Conservation (phyloP, 2,888 invertebrate genomes). For the Pherbina coryleti region DNA sequence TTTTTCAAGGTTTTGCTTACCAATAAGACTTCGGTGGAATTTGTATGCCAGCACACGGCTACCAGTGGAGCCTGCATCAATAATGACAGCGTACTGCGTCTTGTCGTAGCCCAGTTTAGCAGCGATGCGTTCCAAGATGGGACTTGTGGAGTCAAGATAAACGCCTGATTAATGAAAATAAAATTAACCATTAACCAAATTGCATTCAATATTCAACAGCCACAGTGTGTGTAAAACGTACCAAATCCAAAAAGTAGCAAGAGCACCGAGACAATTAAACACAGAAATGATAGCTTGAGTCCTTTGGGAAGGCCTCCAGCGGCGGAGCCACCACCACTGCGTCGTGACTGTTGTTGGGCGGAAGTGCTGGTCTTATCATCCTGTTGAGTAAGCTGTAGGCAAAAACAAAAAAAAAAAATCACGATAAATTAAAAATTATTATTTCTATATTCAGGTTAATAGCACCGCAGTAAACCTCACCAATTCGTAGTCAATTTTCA, state of each 20-base stretch:
- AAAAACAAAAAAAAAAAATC: constrained; percentile 15
- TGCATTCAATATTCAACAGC: constrained; percentile 22
- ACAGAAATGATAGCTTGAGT: constrained; percentile 67
- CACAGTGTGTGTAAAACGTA: constrained; percentile 53
- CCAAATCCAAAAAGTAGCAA: constrained; percentile 66
- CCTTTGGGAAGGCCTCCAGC: constrained; percentile 59
- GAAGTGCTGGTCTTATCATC: constrained; percentile 56
- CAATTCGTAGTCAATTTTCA: constrained; percentile 51
- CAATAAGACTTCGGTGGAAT: constrained; percentile 83
- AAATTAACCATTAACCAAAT: neutral
- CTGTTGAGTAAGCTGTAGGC: constrained; percentile 50
- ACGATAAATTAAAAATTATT: neutral
- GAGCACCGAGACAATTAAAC: constrained; percentile 63
- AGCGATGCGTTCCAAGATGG: constrained; percentile 78
- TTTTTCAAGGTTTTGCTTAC: constrained; percentile 63
- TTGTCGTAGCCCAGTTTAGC: constrained; percentile 80
- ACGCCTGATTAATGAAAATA: constrained; percentile 55
- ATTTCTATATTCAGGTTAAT: constrained; percentile 5
- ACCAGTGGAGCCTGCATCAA: constrained; percentile 96
- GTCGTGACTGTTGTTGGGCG: constrained; percentile 47
- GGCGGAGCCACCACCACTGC: constrained; percentile 40
- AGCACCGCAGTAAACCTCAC: constrained; percentile 40
- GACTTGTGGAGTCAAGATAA: constrained; percentile 67
- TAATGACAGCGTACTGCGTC: constrained; percentile 84
- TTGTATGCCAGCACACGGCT: constrained; percentile 86